Base-by-base conservation (phyloP, 2,113 vertebrate genomes). In the Labeo rohita region DNA sequence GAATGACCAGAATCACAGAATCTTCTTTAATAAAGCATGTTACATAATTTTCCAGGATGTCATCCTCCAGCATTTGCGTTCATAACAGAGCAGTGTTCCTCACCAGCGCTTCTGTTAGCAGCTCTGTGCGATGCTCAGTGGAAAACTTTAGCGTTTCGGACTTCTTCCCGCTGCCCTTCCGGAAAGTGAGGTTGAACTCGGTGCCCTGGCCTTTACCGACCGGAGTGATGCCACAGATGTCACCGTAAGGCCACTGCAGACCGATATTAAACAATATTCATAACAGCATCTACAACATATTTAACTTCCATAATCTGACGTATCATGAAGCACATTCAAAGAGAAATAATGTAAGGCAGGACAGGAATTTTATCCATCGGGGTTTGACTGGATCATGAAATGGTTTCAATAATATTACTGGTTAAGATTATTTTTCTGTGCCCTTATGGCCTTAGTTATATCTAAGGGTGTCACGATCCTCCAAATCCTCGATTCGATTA, bases 131-230 rank as follows among this genome's bases (percentile, higher is more conserved):
- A 94, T 99, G 98, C 89, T 99, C 98, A 45, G 98, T 99, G 73
- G 98, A 99, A 94, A 99, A 99, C 91, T 99, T 99, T 47, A 99
- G 96, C 0, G 98, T 99, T 93, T 99, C 98, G 0, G 98, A 99
- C 92, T 99, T 99, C 88, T 96, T 99, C 72, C 98, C 97, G 80
- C 95, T 97, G 79, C 98, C 97, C 92, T 99, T 99, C 52, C 98
- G 97, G 95, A 99, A 99, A 18, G 98, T 99, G 91, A 99, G 97
- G 92, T 94, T 98, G 90, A 99, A 99, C 93, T 99, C 98, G 45
- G 97, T 96, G 87, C 98, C 98, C 92, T 99, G 98, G 90, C 98
- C 98, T 94, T 96, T 99, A 87, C 98, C 98, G 80, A 98, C 97
- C 2, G 98, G 98, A 54, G 95, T 93, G 91, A 99, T 96, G 86